Conservation (phyloP, 1,140 invertebrate species). For the Euura saliciscinereae region DNA sequence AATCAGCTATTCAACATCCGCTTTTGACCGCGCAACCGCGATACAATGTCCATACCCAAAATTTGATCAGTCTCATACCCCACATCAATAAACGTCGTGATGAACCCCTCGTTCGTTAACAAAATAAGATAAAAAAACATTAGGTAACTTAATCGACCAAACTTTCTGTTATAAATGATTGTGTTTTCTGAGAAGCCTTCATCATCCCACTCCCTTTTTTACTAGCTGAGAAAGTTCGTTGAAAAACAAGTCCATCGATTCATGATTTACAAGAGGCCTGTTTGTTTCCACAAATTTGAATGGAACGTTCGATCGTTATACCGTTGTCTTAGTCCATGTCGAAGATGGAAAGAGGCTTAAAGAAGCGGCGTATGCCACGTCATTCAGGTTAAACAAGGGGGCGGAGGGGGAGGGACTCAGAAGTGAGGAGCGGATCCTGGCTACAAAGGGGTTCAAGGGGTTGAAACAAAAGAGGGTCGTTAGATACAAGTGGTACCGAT, state of each 20-base stretch:
- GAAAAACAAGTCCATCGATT: too few relatives aligned
- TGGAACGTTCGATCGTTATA: too few relatives aligned
- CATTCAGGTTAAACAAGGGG: neutral
- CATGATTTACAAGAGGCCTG: too few relatives aligned
- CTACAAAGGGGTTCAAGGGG: slow-evolving; percentile 25
- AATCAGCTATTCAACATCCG: neutral
- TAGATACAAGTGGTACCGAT: slow-evolving; percentile 56
- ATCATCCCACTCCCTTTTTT: too few relatives aligned
- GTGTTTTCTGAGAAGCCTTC: neutral
- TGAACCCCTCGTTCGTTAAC: too few relatives aligned
- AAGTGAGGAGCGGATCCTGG: slow-evolving; percentile 12
- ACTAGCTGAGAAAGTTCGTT: too few relatives aligned
- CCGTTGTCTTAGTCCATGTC: neutral
- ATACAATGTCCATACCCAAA: neutral
- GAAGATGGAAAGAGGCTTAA: neutral
- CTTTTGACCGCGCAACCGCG: neutral
- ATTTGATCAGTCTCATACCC: neutral
- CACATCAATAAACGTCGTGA: neutral
- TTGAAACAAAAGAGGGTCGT: slow-evolving; percentile 54
- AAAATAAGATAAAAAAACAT: too few relatives aligned
- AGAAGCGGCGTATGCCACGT: neutral
- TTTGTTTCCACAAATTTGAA: too few relatives aligned
- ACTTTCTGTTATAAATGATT: neutral
- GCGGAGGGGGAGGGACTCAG: neutral
- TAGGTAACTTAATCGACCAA: too few relatives aligned